Evolutionary conservation across 2,113 vertebrate genomes (phyloP), one percentile per base, ranked within the genome.

Genomic region (Lophura nycthemera): DNA sequence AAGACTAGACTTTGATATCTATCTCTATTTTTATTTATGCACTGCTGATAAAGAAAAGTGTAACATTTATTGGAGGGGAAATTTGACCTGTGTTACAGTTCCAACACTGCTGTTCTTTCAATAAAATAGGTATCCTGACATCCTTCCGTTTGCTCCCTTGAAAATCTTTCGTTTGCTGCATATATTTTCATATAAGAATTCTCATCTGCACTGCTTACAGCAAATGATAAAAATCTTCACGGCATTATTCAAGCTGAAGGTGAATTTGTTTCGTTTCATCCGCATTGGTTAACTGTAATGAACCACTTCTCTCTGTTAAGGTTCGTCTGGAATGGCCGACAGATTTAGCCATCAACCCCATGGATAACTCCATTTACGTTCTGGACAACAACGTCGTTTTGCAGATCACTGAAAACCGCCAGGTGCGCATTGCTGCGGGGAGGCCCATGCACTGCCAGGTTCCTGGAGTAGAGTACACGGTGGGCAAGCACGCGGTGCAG

Each of bases 291-390:
- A 88, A 64, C 64, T 36, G 69, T 96, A 76, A 96, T 88, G n/a
- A 71, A 91, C 9, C 40, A 1, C 40, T 80, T 89, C 36, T 78
- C 0, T 92, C 88, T 81, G 42, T 88, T 67, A 89, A 99, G 99
- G 99, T 99, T 52, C 99, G 99, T 88, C 97, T 99, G 96, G 99
- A 99, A 81, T 99, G 99, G 99, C 99, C 99, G 38, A 99, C 99
- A 11, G 99, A 99, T 95, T 97, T 99, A 8, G 98, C 99, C 16
- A 98, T 99, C 66, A 99, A 99, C 97, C 99, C 99, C 2, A 99
- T 99, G 98, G 99, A 99, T 95, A 99, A 99, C 96, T 99, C 99
- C 43, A 98, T 99, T 48, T 99, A 98, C 1, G 98, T 99, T 45
- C 88, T 99, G 97, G 99, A 99, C 96, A 99, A 99, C 97, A 99